These are phyloP conservation scores for Hirundo rustica DNA, from an alignment of 2,797 vertebrate genomes.

Conservation along the genomic window DNA sequence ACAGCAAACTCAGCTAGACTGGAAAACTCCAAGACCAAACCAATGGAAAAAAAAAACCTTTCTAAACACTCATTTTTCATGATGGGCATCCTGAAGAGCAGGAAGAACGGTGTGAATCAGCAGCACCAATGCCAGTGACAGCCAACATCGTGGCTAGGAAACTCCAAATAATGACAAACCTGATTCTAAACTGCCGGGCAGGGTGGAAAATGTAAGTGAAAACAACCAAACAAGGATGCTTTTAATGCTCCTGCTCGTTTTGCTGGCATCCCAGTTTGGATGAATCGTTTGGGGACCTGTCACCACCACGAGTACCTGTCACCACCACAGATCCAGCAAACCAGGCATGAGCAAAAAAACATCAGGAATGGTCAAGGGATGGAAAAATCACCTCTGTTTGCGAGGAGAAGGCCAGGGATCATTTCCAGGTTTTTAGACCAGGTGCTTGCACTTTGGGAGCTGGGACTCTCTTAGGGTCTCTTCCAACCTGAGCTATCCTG, in stretches of 20 bases:
- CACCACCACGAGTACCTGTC: not conserved
- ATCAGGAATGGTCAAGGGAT: not conserved
- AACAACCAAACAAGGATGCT: not conserved
- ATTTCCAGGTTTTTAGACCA: not conserved
- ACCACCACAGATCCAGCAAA: not conserved
- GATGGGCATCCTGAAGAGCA: not conserved
- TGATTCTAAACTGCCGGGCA: not conserved
- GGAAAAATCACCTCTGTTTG: not conserved
- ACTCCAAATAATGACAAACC: not conserved
- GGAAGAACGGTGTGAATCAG: accelerated
- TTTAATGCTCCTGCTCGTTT: not conserved
- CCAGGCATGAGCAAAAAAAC: not conserved
- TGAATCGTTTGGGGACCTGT: not conserved
- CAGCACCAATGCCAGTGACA: not conserved
- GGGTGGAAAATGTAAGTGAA: not conserved
- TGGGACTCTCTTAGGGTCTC: not conserved
- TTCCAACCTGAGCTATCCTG: not conserved
- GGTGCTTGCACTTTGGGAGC: not conserved
- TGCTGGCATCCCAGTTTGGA: not conserved
- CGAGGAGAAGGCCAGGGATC: not conserved
- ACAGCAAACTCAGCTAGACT: not conserved
- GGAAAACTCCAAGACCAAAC: not conserved
- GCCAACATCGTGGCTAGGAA: not conserved
- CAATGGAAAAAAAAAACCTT: not conserved
- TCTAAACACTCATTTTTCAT: not conserved